Evolutionary conservation across 1,140 invertebrate species (phyloP).

Genomic region (Solenopsis invicta): DNA sequence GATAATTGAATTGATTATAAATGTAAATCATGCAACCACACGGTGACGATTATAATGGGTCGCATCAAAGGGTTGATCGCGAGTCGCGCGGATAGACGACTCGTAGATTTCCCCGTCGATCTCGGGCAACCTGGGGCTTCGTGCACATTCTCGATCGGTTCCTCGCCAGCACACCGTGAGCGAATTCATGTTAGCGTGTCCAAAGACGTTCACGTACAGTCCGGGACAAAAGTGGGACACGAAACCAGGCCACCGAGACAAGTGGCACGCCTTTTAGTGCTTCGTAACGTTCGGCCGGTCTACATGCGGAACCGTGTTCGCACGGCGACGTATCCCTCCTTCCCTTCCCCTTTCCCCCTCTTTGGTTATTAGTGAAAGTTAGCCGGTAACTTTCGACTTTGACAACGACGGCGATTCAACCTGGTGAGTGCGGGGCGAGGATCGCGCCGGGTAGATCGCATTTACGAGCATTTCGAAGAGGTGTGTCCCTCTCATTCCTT

Average conservation of each 20-base stretch:
- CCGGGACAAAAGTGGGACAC: conserved; percentile 83
- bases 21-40: neutral
- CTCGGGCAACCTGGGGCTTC: neutral
- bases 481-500: neutral
- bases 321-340: conserved; percentile 69
- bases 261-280: conserved; percentile 86
- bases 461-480: conserved; percentile 22
- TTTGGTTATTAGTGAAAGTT: conserved; percentile 86
- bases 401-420: conserved; percentile 72
- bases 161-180: conserved; percentile 46
- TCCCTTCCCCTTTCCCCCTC: neutral
- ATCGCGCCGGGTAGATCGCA: conserved; percentile 45
- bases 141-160: conserved; percentile 34
- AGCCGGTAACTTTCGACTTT: conserved; percentile 84
- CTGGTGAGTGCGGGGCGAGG: conserved; percentile 61
- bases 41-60: neutral
- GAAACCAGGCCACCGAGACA: conserved; percentile 87
- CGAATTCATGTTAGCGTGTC: conserved; percentile 72
- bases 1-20: neutral
- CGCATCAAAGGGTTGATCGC: conserved; percentile 1
- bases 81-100: neutral
- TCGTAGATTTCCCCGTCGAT: conserved; percentile 21
- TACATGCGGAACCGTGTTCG: conserved; percentile 67
- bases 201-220: conserved; percentile 75
- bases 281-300: conserved; percentile 77